Evolutionary conservation across 2,797 vertebrate genomes (phyloP).

Genomic region (Phalanger gymnotis): DNA sequence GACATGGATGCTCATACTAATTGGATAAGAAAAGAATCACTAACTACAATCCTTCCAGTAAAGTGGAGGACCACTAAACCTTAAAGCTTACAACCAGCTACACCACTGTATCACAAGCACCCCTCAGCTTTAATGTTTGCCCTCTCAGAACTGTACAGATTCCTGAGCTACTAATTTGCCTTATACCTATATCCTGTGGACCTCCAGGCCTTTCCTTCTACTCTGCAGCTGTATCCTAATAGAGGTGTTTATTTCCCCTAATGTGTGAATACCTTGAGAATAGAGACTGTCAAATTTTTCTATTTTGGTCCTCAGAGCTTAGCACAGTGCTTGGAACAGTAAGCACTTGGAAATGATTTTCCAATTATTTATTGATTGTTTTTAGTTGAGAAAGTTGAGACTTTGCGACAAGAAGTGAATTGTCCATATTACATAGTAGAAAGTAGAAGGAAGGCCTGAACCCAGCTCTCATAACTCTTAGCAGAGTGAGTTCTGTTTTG

Average conservation of each 20-base stretch:
- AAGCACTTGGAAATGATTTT: not conserved
- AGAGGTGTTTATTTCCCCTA: not conserved
- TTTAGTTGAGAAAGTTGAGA: not conserved
- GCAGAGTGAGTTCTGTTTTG: not conserved
- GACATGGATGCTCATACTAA: not conserved
- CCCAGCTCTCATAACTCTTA: not conserved
- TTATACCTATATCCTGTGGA: not conserved
- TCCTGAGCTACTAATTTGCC: not conserved
- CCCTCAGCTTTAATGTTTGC: not conserved
- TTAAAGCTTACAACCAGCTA: not conserved
- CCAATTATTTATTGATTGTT: not conserved
- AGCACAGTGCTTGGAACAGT: not conserved
- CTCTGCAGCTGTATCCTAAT: not conserved
- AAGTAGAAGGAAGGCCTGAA: not conserved
- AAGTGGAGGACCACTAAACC: not conserved
- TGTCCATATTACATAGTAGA: not conserved
- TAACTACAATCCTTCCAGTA: not conserved
- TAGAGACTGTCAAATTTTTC: not conserved
- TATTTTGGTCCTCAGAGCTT: not conserved
- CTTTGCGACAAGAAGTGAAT: not conserved
- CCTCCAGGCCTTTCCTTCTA: not conserved
- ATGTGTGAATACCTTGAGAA: not conserved
- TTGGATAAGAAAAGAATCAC: not conserved
- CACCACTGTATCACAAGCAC: not conserved
- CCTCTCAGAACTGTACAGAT: not conserved